These are phyloP conservation scores for Smutsia gigantea DNA, from an alignment of 2,797 vertebrate species.

Conservation along the genomic window DNA sequence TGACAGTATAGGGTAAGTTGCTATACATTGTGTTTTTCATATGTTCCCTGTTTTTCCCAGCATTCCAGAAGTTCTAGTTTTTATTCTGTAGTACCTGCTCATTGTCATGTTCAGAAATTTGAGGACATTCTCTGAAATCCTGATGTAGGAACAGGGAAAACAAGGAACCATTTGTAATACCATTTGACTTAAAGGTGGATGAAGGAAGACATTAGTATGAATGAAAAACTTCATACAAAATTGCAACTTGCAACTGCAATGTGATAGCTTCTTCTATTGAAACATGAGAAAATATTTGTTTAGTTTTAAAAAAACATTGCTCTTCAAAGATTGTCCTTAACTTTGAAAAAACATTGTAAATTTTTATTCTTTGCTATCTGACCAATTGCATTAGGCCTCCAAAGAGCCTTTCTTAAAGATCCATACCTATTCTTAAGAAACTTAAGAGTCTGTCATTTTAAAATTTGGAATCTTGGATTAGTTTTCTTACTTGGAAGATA, in stretches of 20 bases:
- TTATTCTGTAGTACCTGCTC: not conserved
- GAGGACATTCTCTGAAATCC: not conserved
- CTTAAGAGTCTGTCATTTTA: not conserved
- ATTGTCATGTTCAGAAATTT: not conserved
- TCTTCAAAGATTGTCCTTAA: not conserved
- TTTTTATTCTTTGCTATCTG: not conserved
- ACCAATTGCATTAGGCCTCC: not conserved
- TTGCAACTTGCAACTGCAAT: not conserved
- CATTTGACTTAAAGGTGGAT: not conserved
- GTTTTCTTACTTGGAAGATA: not conserved
- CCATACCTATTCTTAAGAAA: not conserved
- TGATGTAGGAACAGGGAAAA: not conserved
- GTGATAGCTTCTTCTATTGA: not conserved
- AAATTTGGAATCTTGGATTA: not conserved
- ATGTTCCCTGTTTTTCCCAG: not conserved
- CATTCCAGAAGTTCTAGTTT: not conserved
- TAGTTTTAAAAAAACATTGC: not conserved
- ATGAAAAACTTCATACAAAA: not conserved
- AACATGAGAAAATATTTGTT: not conserved
- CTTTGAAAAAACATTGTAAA: constrained; percentile 25
- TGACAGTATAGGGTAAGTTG: not conserved
- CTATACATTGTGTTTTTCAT: not conserved
- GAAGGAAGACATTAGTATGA: not conserved
- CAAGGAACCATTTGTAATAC: too few species aligned
- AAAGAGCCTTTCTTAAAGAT: not conserved